These are phyloP conservation scores for Staurois parvus DNA, from an alignment of 2,797 vertebrate genomes.

Conservation along the genomic window DNA sequence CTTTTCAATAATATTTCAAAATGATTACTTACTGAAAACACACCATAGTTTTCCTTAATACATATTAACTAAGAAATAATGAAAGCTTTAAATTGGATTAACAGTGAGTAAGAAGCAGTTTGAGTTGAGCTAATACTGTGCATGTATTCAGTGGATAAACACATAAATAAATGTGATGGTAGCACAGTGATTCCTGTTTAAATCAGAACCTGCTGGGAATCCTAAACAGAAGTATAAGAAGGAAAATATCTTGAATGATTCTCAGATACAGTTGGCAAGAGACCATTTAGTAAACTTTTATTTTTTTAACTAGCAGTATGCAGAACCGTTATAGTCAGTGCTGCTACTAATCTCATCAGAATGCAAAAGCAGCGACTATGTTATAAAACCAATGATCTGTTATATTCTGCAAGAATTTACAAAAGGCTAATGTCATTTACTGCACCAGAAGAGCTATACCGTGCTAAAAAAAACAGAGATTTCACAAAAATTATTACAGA, in stretches of 20 bases:
- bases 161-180: slow-evolving; percentile 55
- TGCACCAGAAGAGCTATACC: slow-evolving; percentile 83
- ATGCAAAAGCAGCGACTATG: slow-evolving; percentile 90
- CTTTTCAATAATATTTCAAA: not conserved
- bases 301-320: slow-evolving; percentile 86
- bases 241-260: slow-evolving; percentile 81
- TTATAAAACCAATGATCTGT: slow-evolving; percentile 92
- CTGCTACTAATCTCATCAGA: slow-evolving; percentile 90
- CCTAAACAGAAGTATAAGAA: slow-evolving; percentile 69
- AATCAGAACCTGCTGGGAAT: slow-evolving; percentile 56
- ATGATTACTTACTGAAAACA: not conserved
- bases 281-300: slow-evolving; percentile 88
- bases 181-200: slow-evolving; percentile 59
- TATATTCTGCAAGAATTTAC: slow-evolving; percentile 91
- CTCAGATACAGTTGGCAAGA: slow-evolving; percentile 88
- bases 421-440: slow-evolving; percentile 91
- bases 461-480: slow-evolving; percentile 78
- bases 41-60: not conserved
- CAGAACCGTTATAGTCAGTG: slow-evolving; percentile 82
- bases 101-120: not conserved
- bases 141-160: slow-evolving; percentile 35
- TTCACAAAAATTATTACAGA: slow-evolving; percentile 74
- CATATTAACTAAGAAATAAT: not conserved
- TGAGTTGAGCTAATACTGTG: not conserved
- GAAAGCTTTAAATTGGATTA: not conserved